Evolutionary conservation across 1,140 invertebrate genomes (phyloP), one percentile per base, ranked within the genome.

Genomic region (Platyscapa corneri): DNA sequence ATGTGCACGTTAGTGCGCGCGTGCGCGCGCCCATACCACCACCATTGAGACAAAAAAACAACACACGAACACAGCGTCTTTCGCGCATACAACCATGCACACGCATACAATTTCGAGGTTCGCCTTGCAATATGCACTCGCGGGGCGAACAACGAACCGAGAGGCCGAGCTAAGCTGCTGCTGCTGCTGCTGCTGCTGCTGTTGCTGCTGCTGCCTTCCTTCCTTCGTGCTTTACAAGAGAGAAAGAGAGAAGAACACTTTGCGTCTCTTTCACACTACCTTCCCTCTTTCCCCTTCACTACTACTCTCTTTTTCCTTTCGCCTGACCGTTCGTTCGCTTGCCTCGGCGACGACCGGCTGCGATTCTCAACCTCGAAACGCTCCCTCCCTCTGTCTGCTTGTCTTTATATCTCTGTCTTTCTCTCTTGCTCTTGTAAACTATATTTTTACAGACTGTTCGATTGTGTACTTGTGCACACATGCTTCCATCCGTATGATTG

Each of bases 71-170:
- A 18, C 65, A 53, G 23, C 3, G 56, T 3, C 74, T n/a, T 37
- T 34, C 67, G 39, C 49, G 49, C 42, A 53, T 18, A 53, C 49
- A 53, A 14, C 8, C 49, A 53, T 18, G 80, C 65, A 37, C 49
- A 39, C 42, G 46, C 12, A 64, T 39, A 64, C 56, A n/a, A 7
- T 53, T 70, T 56, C 87, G 89, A 88, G n/a, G 86, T 87, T 87
- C 81, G 86, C 88, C 86, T 87, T 90, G 89, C 89, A 89, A 88
- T 90, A 89, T 89, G 90, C 89, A 90, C 88, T 87, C 72, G 65
- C 78, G 87, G 84, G 84, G 88, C 86, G 88, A 89, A 88, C 85
- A 87, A 88, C 86, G 86, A 89, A 86, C 86, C 83, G 88, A 81
- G 81, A 86, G 87, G 82, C 70, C 75, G 46, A 53, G 10, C 46